Evolutionary conservation across 2,113 vertebrate genomes (phyloP).

Genomic region (Tachycineta bicolor): DNA sequence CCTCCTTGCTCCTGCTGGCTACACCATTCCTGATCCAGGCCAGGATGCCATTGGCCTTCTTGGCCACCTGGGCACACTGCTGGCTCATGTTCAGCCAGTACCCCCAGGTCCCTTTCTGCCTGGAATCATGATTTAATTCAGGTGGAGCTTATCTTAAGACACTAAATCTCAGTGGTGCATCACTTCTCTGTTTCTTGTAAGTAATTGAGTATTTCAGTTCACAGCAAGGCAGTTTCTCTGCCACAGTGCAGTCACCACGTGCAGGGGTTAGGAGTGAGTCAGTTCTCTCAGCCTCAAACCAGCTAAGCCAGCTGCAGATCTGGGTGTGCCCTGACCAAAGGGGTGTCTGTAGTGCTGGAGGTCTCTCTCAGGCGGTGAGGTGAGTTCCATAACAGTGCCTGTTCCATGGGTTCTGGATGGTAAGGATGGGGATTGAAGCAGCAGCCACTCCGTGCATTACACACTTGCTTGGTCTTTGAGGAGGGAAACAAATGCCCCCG

Average conservation of each 20-base stretch:
- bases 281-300: background rate
- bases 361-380: background rate
- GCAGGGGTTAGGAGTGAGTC: background rate
- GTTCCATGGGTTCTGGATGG: background rate
- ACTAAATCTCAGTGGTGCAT: background rate
- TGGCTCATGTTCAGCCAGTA: background rate
- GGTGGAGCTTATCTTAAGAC: background rate
- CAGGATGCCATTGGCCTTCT: background rate
- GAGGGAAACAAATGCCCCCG: background rate
- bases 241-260: background rate
- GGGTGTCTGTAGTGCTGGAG: background rate
- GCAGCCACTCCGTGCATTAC: fast-evolving
- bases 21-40: background rate
- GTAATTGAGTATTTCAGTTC: background rate
- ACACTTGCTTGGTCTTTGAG: background rate
- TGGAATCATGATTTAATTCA: background rate
- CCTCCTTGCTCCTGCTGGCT: background rate
- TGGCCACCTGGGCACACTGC: background rate
- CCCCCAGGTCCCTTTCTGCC: background rate
- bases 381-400: fast-evolving
- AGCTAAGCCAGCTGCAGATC: background rate
- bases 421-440: background rate
- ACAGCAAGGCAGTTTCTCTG: background rate
- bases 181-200: background rate
- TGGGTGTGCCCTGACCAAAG: background rate